A percentile compares a stretch with the other conserved stretches of the same genome.
Conservation (phyloP, 2,113 vertebrate genomes). For the Spermophilus dauricus region DNA sequence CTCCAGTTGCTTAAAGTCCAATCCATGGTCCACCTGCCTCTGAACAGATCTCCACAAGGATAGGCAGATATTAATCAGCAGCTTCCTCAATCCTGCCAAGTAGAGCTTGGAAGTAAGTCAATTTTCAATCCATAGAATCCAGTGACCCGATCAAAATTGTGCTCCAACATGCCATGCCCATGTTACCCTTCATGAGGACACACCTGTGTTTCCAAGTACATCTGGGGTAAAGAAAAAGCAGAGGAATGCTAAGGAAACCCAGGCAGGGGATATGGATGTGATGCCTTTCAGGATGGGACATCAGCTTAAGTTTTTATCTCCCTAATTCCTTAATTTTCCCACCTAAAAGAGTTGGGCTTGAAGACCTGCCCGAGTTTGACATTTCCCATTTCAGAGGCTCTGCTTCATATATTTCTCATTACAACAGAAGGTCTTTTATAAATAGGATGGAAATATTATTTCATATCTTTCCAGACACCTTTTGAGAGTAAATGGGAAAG, state of each 20-base stretch:
- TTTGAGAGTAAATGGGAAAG: not conserved
- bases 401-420: not conserved
- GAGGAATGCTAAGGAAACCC: not conserved
- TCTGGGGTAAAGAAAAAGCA: not conserved
- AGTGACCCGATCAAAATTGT: not conserved
- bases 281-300: not conserved
- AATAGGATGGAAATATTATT: not conserved
- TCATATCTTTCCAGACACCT: not conserved
- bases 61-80: not conserved
- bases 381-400: not conserved
- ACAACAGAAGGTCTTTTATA: not conserved
- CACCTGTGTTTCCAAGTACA: not conserved
- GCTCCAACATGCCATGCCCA: too few relatives aligned
- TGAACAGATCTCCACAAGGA: not conserved
- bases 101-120: not conserved
- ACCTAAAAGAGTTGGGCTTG: not conserved
- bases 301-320: not conserved
- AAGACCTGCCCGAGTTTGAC: not conserved
- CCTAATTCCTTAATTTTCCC: not conserved
- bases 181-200: accelerated
- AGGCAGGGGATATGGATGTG: not conserved
- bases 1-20: not conserved
- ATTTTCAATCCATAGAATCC: not conserved
- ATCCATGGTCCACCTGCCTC: not conserved
- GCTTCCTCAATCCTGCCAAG: not conserved